A percentile compares a stretch with the other conserved stretches of the same genome.
phyloP scores from a whole-genome alignment of 2,113 vertebrate species.

The Lipophrys pholis region DNA sequence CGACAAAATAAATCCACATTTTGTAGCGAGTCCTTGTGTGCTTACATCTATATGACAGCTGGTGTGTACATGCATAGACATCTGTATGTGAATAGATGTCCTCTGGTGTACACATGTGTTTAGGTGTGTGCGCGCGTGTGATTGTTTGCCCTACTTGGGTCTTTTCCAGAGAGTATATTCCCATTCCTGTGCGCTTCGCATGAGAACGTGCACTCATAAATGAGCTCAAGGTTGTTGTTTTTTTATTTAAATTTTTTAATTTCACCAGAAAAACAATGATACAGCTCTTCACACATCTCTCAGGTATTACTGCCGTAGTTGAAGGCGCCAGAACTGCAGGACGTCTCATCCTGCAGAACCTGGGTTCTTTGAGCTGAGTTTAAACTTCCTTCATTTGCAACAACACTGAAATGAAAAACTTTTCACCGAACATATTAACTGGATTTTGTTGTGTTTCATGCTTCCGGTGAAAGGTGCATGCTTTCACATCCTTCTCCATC shows the following conservation, averaged over 20 bases:
- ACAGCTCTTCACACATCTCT: neutral
- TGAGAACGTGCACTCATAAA: neutral
- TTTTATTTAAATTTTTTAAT: slow-evolving; percentile 11
- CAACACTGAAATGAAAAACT: slow-evolving; percentile 8
- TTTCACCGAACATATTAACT: slow-evolving; percentile 2
- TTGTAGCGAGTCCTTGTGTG: slow-evolving; percentile 22
- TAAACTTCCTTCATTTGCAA: neutral
- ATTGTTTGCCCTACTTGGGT: slow-evolving; percentile 32
- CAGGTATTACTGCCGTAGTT: neutral
- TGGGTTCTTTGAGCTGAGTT: neutral
- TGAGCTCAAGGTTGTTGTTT: neutral
- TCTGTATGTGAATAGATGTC: slow-evolving; percentile 35
- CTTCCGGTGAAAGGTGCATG: slow-evolving; percentile 4
- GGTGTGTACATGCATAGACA: slow-evolving; percentile 7
- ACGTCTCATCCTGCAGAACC: neutral
- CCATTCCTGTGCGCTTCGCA: neutral
- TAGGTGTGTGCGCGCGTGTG: neutral
- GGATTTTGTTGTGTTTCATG: neutral
- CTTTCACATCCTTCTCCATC: slow-evolving; percentile 39
- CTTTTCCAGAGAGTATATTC: slow-evolving; percentile 28
- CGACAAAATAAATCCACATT: slow-evolving; percentile 28
- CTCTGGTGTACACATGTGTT: slow-evolving; percentile 1
- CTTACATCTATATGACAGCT: slow-evolving; percentile 38
- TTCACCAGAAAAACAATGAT: neutral
- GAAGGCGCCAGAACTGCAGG: neutral